These are phyloP conservation scores for Heliangelus exortis DNA, from an alignment of 2,797 vertebrate genomes.

Conservation along the genomic window DNA sequence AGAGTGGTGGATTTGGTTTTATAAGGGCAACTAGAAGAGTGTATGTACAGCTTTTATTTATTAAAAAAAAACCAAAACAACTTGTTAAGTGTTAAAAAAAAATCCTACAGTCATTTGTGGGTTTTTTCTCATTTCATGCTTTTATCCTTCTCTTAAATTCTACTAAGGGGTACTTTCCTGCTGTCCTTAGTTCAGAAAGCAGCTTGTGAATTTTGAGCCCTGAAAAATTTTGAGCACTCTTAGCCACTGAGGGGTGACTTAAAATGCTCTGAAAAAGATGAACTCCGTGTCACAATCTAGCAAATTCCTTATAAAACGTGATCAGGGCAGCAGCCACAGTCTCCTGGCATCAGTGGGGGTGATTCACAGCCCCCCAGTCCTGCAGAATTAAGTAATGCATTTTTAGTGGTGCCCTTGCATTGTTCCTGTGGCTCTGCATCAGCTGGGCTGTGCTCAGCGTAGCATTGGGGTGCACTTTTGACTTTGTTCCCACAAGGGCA, in stretches of 20 bases:
- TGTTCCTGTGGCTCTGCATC: not conserved
- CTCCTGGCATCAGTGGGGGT: not conserved
- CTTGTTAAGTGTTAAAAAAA: not conserved
- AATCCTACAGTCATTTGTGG: not conserved
- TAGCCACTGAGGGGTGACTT: not conserved
- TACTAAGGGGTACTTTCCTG: not conserved
- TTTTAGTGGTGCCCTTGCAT: not conserved
- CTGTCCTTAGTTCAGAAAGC: not conserved
- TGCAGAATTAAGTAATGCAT: not conserved
- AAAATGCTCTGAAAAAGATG: not conserved
- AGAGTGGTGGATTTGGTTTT: not conserved
- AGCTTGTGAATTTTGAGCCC: not conserved
- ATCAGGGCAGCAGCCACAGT: not conserved
- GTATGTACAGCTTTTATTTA: not conserved
- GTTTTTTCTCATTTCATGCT: not conserved
- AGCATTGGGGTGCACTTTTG: not conserved
- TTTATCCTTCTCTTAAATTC: not conserved
- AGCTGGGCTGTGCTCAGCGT: not conserved
- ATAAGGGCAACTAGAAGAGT: not conserved
- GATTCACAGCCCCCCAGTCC: not conserved
- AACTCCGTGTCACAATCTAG: not conserved
- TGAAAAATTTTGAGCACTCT: fast-evolving
- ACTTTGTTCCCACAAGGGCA: not conserved
- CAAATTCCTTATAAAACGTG: not conserved
- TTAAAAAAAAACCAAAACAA: not conserved